Conservation (phyloP, 2,113 vertebrate genomes). For the Arenaria interpres region DNA sequence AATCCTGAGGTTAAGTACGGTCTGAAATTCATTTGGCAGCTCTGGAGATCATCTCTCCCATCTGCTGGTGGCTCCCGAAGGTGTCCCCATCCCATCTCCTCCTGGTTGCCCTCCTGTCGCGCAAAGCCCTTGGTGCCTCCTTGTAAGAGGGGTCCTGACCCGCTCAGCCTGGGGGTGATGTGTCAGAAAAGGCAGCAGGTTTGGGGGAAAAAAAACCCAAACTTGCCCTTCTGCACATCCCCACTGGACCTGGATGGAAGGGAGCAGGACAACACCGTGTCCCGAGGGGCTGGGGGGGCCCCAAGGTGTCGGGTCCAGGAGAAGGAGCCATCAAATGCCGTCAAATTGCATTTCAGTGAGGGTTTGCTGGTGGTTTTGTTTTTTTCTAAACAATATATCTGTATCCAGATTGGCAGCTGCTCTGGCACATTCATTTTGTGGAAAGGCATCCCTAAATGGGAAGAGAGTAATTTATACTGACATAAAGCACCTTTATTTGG, state of each 20-base stretch:
- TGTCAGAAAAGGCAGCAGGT: background rate
- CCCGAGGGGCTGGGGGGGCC: background rate
- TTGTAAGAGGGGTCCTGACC: background rate
- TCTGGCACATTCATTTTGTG: slow-evolving; percentile 15
- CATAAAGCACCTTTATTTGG: slow-evolving; percentile 56
- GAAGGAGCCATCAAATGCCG: accelerated
- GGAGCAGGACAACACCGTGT: accelerated
- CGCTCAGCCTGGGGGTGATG: accelerated
- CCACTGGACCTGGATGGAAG: background rate
- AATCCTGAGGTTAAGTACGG: background rate
- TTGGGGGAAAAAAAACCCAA: background rate
- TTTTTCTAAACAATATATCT: background rate
- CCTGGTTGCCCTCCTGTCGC: accelerated
- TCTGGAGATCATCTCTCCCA: background rate
- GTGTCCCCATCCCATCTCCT: background rate
- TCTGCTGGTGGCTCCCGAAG: background rate
- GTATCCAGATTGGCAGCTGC: slow-evolving; percentile 15
- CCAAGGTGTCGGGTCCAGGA: background rate
- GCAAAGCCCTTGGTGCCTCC: background rate
- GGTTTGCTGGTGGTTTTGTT: background rate
- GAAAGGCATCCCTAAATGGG: slow-evolving; percentile 49
- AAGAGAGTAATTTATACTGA: slow-evolving; percentile 32
- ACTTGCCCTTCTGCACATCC: background rate
- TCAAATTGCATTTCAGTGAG: background rate
- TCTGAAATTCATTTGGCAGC: background rate